phyloP scores from a whole-genome alignment of 2,888 invertebrate genomes.

The Mythimna pallens region DNA sequence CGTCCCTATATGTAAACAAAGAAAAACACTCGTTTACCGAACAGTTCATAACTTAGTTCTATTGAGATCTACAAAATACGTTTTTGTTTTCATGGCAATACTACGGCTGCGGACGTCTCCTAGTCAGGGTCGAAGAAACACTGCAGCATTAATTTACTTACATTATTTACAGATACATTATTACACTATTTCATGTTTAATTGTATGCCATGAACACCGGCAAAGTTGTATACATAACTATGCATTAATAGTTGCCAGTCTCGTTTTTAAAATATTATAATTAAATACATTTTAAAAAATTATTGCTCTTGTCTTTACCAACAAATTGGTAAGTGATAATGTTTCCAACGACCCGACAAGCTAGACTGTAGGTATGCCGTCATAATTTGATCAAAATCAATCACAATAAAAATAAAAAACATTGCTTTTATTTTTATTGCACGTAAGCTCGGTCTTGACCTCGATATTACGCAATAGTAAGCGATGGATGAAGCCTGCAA shows the following conservation, averaged over 20 bases:
- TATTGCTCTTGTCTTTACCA: background rate
- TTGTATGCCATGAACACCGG: conserved; percentile 2
- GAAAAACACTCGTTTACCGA: conserved; percentile 65
- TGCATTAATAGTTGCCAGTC: conserved; percentile 17
- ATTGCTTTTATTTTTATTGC: too few species aligned
- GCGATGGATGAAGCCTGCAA: background rate
- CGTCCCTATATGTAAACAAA: conserved; percentile 53
- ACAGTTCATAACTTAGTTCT: conserved; percentile 80
- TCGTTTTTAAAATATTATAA: background rate
- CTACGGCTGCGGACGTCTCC: conserved; percentile 48
- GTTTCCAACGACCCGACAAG: conserved; percentile 18
- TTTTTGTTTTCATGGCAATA: conserved; percentile 80
- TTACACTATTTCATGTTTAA: conserved; percentile 1
- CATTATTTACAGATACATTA: conserved; percentile 28
- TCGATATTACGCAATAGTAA: background rate
- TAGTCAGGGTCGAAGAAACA: conserved; percentile 26
- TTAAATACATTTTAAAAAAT: background rate
- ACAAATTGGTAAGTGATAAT: background rate
- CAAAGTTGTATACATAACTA: conserved; percentile 2
- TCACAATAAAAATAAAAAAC: conserved; percentile 7
- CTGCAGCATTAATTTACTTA: conserved; percentile 5
- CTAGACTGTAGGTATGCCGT: conserved; percentile 20
- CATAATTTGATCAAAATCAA: conserved; percentile 8
- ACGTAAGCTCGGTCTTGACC: background rate
- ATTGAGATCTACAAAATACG: conserved; percentile 86